Conservation (phyloP, 2,113 vertebrate genomes). For the Pogonocichla stellata region DNA sequence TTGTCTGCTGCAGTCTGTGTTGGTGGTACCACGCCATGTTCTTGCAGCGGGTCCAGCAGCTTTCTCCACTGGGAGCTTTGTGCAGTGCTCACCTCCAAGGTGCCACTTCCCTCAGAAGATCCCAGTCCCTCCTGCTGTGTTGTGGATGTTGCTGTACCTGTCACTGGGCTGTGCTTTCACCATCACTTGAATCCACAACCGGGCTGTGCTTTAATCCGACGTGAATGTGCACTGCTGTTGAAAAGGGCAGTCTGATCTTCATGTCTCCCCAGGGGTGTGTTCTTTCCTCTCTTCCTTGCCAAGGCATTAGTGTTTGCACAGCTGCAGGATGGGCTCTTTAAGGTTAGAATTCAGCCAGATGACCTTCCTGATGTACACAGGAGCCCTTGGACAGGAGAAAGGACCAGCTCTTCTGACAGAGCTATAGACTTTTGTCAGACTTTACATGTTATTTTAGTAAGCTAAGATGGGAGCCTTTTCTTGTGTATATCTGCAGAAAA, state of each 20-base stretch:
- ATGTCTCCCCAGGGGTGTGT: background rate
- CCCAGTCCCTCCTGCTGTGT: background rate
- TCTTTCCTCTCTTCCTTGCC: background rate
- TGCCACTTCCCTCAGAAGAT: background rate
- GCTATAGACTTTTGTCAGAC: background rate
- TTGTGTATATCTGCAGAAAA: background rate
- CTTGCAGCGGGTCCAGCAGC: background rate
- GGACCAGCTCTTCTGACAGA: background rate
- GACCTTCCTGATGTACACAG: background rate
- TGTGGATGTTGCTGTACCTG: rapidly evolving
- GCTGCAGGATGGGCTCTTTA: background rate
- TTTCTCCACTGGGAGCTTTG: background rate
- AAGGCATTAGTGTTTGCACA: background rate
- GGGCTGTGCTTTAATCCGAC: background rate
- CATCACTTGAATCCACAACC: background rate
- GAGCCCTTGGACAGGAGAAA: background rate
- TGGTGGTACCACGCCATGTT: rapidly evolving
- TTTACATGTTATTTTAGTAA: background rate
- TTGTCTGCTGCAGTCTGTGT: background rate
- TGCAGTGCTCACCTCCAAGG: background rate
- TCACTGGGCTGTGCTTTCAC: background rate
- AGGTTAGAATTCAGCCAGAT: background rate
- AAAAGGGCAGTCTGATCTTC: background rate
- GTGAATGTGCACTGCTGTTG: rapidly evolving
- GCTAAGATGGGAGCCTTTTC: background rate